Evolutionary conservation across 2,797 vertebrate genomes (phyloP), one percentile per base, ranked within the genome.

Genomic region (Fistularia tabacaria): DNA sequence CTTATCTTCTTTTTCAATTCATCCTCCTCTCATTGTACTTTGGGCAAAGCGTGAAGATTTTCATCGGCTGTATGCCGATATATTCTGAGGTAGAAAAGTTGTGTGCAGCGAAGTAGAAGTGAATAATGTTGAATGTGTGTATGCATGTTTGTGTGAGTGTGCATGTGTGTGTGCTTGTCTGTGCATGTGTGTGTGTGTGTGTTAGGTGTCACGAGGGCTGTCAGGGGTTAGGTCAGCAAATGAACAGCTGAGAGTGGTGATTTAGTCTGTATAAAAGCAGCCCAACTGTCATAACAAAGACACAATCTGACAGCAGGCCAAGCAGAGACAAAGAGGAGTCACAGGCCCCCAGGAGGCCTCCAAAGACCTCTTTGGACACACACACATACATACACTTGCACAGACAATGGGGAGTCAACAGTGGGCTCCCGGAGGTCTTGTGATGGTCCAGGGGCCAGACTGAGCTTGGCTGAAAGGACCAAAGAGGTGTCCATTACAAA

Each of bases 211-310:
- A 82, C 57, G 11, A 77, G 66, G 80, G 53, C 54, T 78, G 81
- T 79, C 84, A 80, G 83, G 83, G 86, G 86, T 90, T 85, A 89
- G 83, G 76, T 85, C 80, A 64, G 77, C 78, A 87, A 89, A 91
- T 90, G 89, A 91, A 91, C 90, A 92, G 88, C 89, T 91, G 89
- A 91, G 85, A 87, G 86, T 65, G 62, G 85, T 88, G 86, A 90
- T 91, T 90, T 89, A 89, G 88, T 90, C 87, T 71, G 83, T 86
- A 89, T 89, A 85, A 90, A 91, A 90, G 89, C 83, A 59, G 77
- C 81, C 82, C 89, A 90, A 92, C 89, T 90, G 89, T 90, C 90
- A 92, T 85, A 90, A 91, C 90, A 92, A 90, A 89, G 83, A 86
- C 77, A 71, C 74, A 47, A 57, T 79, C 63, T 83, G 83, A 88